These are phyloP conservation scores for Pterostichus madidus DNA, from an alignment of 2,888 invertebrate species.

Conservation along the genomic window DNA sequence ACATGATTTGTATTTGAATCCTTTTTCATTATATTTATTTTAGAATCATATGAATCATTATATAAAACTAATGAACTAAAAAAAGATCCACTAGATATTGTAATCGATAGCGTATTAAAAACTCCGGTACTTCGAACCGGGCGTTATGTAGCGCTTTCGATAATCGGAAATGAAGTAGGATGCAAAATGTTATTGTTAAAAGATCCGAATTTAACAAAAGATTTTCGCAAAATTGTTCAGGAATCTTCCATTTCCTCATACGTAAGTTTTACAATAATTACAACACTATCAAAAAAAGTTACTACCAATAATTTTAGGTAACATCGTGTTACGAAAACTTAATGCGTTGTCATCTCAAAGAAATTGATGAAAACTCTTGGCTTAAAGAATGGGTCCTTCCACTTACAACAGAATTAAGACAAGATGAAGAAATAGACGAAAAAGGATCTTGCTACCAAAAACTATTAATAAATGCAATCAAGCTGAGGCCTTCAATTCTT, in stretches of 20 bases:
- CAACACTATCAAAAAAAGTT: not conserved
- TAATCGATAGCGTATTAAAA: conserved; percentile 69
- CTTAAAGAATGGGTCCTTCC: conserved; percentile 78
- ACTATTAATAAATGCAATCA: conserved; percentile 74
- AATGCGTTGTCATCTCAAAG: conserved; percentile 77
- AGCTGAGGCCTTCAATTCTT: conserved; percentile 73
- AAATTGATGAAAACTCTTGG: conserved; percentile 76
- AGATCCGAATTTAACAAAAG: conserved; percentile 74
- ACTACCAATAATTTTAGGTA: conserved; percentile 37
- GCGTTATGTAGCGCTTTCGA: conserved; percentile 70
- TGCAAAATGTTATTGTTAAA: conserved; percentile 73
- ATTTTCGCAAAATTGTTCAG: conserved; percentile 74
- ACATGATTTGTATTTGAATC: not conserved
- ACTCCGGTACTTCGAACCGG: conserved; percentile 68
- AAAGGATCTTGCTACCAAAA: conserved; percentile 73
- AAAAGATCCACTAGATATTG: conserved; percentile 68
- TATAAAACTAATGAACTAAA: conserved; percentile 50
- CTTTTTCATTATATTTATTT: conserved; percentile 43
- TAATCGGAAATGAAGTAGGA: conserved; percentile 72
- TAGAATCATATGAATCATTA: conserved; percentile 40
- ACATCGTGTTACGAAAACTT: conserved; percentile 78
- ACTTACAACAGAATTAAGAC: conserved; percentile 68
- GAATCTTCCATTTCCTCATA: conserved; percentile 76
- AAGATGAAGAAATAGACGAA: conserved; percentile 68
- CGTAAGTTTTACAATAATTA: conserved; percentile 73